Evolutionary conservation across 2,888 invertebrate genomes (phyloP).

Genomic region (Ichneumon xanthorius): DNA sequence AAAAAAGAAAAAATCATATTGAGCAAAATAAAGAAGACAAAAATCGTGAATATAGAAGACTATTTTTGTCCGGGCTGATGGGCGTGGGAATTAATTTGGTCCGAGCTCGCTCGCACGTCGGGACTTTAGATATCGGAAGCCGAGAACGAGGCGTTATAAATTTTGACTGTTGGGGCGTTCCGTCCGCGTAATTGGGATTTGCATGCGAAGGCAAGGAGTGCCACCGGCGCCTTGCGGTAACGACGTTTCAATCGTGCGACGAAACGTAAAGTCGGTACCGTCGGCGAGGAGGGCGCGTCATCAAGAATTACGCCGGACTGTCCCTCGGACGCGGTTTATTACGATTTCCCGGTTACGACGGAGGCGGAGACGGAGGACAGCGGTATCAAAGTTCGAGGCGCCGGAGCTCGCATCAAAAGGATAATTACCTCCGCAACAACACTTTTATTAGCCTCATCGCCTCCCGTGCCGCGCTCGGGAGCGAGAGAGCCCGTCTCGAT

Average conservation of each 20-base stretch:
- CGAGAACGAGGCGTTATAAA: background rate
- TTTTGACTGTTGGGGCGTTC: slow-evolving; percentile 5
- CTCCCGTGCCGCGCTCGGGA: slow-evolving; percentile 17
- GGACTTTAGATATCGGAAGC: background rate
- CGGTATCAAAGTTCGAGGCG: slow-evolving; percentile 73
- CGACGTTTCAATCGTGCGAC: slow-evolving; percentile 56
- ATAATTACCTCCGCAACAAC: slow-evolving; percentile 73
- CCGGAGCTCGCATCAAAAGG: slow-evolving; percentile 76
- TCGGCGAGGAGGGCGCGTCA: slow-evolving; percentile 43
- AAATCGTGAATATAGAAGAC: background rate
- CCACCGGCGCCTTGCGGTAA: slow-evolving; percentile 53
- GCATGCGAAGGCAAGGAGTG: background rate
- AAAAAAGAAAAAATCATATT: no score
- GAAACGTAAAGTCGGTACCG: slow-evolving; percentile 44
- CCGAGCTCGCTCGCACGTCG: background rate
- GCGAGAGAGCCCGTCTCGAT: slow-evolving; percentile 44
- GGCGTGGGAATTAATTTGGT: background rate
- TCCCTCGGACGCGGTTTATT: slow-evolving; percentile 54
- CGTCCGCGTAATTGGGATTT: background rate
- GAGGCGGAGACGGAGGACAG: slow-evolving; percentile 34
- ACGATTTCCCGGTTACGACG: slow-evolving; percentile 63
- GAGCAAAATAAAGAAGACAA: background rate
- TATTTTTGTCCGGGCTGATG: background rate
- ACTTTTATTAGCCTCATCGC: slow-evolving; percentile 69
- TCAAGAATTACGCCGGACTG: slow-evolving; percentile 33